phyloP scores from a whole-genome alignment of 2,888 invertebrate species.

The Cephus rjabovi region DNA sequence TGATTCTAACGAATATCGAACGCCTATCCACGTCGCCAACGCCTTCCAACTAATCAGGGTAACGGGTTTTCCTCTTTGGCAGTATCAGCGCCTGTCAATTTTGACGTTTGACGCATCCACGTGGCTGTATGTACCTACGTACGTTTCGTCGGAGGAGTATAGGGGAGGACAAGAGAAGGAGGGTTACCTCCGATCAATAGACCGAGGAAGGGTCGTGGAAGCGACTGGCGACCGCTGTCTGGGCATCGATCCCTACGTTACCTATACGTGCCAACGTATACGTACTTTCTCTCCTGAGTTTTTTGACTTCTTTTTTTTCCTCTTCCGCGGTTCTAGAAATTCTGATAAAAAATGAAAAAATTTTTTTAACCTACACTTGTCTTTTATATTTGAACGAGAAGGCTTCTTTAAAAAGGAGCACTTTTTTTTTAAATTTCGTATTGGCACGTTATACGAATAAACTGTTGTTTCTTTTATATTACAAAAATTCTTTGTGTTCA shows the following conservation, averaged over 20 bases:
- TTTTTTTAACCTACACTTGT: not conserved
- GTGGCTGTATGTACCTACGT: not conserved
- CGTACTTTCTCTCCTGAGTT: conserved; percentile 23
- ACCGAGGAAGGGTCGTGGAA: conserved; percentile 47
- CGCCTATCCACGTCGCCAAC: not conserved
- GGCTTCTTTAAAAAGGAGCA: not conserved
- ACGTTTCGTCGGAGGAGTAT: not conserved
- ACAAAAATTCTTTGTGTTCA: conserved; percentile 20
- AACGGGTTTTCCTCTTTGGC: not conserved
- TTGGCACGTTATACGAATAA: not conserved
- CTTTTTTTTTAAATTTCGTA: not conserved
- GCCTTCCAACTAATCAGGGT: not conserved
- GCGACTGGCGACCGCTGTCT: conserved; percentile 47
- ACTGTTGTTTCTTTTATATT: not conserved
- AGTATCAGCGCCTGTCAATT: not conserved
- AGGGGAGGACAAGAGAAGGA: conserved; percentile 9
- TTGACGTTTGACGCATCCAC: not conserved
- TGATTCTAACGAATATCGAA: not conserved
- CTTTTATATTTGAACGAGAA: not conserved
- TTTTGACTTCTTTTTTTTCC: conserved; percentile 14
- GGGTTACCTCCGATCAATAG: conserved; percentile 46
- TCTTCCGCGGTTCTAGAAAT: not conserved
- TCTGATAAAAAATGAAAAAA: not conserved
- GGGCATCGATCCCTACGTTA: conserved; percentile 47
- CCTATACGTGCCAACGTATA: conserved; percentile 24